Conservation (phyloP, 2,888 invertebrate genomes). For the Apodemia duryi region DNA sequence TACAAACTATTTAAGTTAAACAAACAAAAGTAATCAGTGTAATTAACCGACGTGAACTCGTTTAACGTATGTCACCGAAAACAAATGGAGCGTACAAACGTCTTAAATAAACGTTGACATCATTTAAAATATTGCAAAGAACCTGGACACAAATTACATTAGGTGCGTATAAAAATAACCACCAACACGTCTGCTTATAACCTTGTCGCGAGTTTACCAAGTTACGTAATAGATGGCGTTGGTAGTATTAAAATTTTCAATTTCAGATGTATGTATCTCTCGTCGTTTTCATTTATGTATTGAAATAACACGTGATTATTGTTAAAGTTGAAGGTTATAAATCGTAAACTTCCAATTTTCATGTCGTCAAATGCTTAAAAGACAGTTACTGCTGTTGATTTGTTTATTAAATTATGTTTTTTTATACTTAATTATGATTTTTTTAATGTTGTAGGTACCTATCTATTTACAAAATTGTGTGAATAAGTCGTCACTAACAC, state of each 20-base stretch:
- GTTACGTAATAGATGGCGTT: constrained; percentile 64
- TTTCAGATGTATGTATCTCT: neutral
- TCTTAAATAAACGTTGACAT: constrained; percentile 33
- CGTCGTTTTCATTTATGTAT: neutral
- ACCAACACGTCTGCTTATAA: constrained; percentile 33
- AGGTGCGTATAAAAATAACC: constrained; percentile 36
- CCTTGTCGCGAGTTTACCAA: constrained; percentile 46
- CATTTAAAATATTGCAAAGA: constrained; percentile 32
- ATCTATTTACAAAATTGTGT: neutral
- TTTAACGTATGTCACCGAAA: constrained; percentile 12
- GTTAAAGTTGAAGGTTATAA: neutral
- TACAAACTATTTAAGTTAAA: constrained; percentile 5
- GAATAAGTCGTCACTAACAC: neutral
- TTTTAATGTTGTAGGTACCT: neutral
- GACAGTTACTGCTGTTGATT: neutral
- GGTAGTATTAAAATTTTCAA: constrained; percentile 39
- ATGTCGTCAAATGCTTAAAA: neutral
- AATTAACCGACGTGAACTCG: constrained; percentile 16
- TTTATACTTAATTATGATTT: neutral
- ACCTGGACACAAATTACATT: constrained; percentile 35
- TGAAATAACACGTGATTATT: neutral
- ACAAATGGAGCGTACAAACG: constrained; percentile 18
- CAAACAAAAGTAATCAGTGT: constrained; percentile 14
- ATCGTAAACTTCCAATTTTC: neutral
- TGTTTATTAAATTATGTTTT: neutral